Percentiles rank a stretch among this genome's conserved stretches.
These are phyloP conservation scores for Holacanthella duospinosa DNA, from an alignment of 2,888 invertebrate genomes.

Conservation along the genomic window DNA sequence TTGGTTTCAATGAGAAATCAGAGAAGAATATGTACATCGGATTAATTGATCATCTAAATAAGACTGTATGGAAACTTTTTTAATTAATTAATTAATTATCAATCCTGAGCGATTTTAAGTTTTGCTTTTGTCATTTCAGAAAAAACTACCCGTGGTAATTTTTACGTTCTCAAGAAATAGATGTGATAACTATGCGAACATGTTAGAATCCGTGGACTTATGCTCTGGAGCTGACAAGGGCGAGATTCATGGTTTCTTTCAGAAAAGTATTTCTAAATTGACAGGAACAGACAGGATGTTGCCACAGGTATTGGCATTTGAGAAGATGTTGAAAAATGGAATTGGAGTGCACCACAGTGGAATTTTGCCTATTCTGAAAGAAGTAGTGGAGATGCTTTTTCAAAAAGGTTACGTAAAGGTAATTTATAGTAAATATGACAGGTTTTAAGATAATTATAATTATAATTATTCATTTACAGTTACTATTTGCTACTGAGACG, in stretches of 20 bases:
- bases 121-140: constrained; percentile 41
- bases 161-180: constrained; percentile 83
- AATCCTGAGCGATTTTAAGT: background rate
- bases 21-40: constrained; percentile 74
- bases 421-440: constrained; percentile 38
- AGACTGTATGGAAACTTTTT: constrained; percentile 40
- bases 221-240: constrained; percentile 75
- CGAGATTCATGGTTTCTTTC: constrained; percentile 73
- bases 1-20: constrained; percentile 46
- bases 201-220: constrained; percentile 53
- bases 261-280: constrained; percentile 65
- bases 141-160: constrained; percentile 84
- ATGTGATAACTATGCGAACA: constrained; percentile 60
- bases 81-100: background rate
- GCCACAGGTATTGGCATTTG: constrained; percentile 70
- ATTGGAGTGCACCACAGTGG: constrained; percentile 98
- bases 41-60: constrained; percentile 69
- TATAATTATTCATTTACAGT: constrained; percentile 47
- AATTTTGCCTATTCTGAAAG: constrained; percentile 94
- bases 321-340: constrained; percentile 63
- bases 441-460: background rate
- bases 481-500: constrained; percentile 96
- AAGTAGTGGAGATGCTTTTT: constrained; percentile 96
- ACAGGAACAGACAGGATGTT: constrained; percentile 77
- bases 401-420: constrained; percentile 81